Base-by-base conservation (phyloP, 2,113 vertebrate genomes). In the Xenopus borealis region DNA sequence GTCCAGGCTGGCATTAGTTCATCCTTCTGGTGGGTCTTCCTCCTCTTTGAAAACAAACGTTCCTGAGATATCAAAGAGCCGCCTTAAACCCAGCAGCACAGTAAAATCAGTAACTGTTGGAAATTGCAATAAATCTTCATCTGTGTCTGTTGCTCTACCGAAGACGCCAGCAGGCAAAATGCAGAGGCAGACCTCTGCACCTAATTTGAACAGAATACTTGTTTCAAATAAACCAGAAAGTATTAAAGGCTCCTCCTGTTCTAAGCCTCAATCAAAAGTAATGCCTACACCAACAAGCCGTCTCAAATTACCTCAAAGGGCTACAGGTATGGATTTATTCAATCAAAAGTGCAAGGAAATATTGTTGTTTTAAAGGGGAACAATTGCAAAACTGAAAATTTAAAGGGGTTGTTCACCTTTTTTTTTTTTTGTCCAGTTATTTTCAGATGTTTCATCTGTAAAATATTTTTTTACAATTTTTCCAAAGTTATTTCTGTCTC, bases 1-100 rank as follows among this genome's bases (percentile, higher is more conserved):
- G 47, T 80, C 69, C 47, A 83, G 67, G 47, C 66, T 45, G 30
- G 79, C 84, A 72, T 67, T 85, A 12, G 57, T 4, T 9, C 86
- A 77, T 71, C 79, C 83, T 44, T 23, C 30, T 70, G 3, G 75
- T 6, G 7, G 66, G 1, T n/a, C 61, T 7, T 63, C 69, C 20
- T 52, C 84, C 14, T 76, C 83, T 69, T 52, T 82, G 75, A 83
- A 78, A 47, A 4, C 52, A 66, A 10, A 71, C 53, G 76, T 80
- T n/a, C 4, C 57, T 6, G 82, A 81, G 0, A 13, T 57, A 12
- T 63, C 81, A 63, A 80, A 47, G 45, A 53, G 58, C 30, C 81
- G 62, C 53, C 72, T 45, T 10, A 80, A 59, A 71, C 46, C 67
- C 33, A 20, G 61, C 0, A 62, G 46, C 10, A 72, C 19, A 46